These are phyloP conservation scores for Trypoxylon attenuatum DNA, from an alignment of 2,888 invertebrate genomes.

Conservation along the genomic window DNA sequence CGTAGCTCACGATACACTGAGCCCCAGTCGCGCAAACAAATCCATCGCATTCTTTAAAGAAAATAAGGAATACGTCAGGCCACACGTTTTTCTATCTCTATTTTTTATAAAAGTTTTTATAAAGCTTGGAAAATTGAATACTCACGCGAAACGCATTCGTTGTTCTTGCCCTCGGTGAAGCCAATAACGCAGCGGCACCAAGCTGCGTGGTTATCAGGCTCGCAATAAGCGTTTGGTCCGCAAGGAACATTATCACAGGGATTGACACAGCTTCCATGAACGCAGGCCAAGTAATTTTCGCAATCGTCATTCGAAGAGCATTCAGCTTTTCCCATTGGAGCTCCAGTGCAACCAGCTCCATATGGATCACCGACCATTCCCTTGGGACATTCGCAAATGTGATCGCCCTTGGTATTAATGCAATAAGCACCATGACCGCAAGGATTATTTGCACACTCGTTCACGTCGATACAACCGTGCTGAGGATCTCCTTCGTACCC, in stretches of 20 bases:
- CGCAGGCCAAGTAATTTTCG: conserved; percentile 86
- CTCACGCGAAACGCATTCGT: conserved; percentile 89
- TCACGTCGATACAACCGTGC: conserved; percentile 88
- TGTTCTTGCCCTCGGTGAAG: conserved; percentile 85
- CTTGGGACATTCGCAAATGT: conserved; percentile 89
- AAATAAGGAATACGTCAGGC: conserved; percentile 1
- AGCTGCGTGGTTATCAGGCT: conserved; percentile 90
- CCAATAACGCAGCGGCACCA: conserved; percentile 92
- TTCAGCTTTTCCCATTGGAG: conserved; percentile 79
- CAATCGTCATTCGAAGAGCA: conserved; percentile 87
- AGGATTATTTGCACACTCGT: conserved; percentile 89
- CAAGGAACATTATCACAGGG: conserved; percentile 88
- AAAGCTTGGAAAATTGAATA: conserved; percentile 34
- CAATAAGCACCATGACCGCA: conserved; percentile 93
- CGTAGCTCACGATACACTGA: conserved; percentile 88
- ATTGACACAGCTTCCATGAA: conserved; percentile 86
- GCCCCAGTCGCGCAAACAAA: conserved; percentile 89
- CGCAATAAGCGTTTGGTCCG: conserved; percentile 90
- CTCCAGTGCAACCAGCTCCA: conserved; percentile 83
- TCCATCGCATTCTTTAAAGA: conserved; percentile 80
- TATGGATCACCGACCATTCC: conserved; percentile 91
- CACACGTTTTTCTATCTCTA: neutral
- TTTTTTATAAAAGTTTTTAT: neutral
- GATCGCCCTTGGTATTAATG: conserved; percentile 89
- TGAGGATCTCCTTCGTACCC: conserved; percentile 92